These are phyloP conservation scores for Gallinago jamesoni DNA, from an alignment of 2,113 vertebrate species.

Conservation along the genomic window DNA sequence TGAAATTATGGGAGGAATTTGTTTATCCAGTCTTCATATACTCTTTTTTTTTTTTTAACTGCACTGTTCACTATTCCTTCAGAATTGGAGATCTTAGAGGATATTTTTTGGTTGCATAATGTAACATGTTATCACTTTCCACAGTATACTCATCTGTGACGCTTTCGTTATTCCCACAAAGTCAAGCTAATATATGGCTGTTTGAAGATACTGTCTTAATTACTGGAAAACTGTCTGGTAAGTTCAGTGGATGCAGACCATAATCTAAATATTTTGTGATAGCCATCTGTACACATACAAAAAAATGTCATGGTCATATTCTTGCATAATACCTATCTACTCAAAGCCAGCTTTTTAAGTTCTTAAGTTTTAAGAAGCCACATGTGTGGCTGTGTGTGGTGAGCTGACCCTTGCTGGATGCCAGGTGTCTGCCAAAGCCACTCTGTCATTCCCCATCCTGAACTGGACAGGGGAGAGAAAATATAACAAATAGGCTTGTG, in stretches of 20 bases:
- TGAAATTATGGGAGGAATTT: not conserved
- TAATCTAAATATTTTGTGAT: not conserved
- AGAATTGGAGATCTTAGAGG: not conserved
- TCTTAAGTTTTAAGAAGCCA: not conserved
- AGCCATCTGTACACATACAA: not conserved
- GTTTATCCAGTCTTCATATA: not conserved
- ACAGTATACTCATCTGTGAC: slow-evolving; percentile 90
- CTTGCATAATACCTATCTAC: not conserved
- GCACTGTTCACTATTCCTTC: not conserved
- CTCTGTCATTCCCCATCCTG: not conserved
- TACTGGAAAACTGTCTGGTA: slow-evolving; percentile 88
- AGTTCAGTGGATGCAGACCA: slow-evolving; percentile 25
- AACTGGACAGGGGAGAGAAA: not conserved
- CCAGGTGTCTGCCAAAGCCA: not conserved
- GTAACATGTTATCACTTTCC: slow-evolving; percentile 38
- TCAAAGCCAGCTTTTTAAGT: not conserved
- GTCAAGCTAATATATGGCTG: slow-evolving; percentile 89
- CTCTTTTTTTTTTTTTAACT: not conserved
- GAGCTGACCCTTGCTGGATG: not conserved
- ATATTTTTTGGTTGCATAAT: not conserved
- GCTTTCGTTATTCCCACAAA: slow-evolving; percentile 82
- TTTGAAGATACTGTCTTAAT: slow-evolving; percentile 89
- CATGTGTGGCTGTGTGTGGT: not conserved
- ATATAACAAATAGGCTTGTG: not conserved
- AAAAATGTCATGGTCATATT: not conserved